Percentiles rank a stretch among this genome's conserved stretches.
phyloP scores from a whole-genome alignment of 2,888 invertebrate genomes.

The Pyralis farinalis region DNA sequence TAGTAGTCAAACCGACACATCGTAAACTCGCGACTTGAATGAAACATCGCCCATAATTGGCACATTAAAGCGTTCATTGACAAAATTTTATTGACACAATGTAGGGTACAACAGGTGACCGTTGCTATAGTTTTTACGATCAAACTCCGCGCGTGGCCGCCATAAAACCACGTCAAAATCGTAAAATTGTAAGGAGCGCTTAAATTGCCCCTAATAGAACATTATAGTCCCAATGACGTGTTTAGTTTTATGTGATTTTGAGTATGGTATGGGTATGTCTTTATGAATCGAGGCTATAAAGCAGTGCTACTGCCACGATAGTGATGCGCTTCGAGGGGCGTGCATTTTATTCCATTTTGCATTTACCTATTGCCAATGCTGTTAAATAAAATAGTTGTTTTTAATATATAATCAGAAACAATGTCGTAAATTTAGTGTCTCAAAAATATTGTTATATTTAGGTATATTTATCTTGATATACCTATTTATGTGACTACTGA shows the following conservation, averaged over 20 bases:
- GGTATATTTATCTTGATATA: too few species aligned
- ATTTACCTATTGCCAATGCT: too few species aligned
- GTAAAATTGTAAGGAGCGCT: constrained; percentile 63
- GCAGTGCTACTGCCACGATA: neutral
- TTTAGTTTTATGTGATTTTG: constrained; percentile 61
- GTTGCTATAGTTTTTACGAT: constrained; percentile 60
- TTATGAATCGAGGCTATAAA: constrained; percentile 34
- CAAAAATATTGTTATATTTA: too few species aligned
- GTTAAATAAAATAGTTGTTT: too few species aligned
- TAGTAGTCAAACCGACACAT: constrained; percentile 20
- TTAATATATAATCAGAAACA: too few species aligned
- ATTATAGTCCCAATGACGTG: constrained; percentile 63
- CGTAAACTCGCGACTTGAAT: constrained; percentile 52
- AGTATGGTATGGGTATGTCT: constrained; percentile 47
- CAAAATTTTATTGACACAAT: constrained; percentile 65
- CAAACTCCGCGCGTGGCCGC: constrained; percentile 55
- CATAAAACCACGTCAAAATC: constrained; percentile 61
- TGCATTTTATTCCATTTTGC: too few species aligned
- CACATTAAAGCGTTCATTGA: constrained; percentile 68
- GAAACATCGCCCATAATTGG: constrained; percentile 63
- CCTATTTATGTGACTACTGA: too few species aligned
- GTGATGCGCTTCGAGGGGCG: too few species aligned
- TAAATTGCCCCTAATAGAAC: constrained; percentile 64
- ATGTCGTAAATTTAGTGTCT: too few species aligned
- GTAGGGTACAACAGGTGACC: constrained; percentile 73